Evolutionary conservation across 2,797 vertebrate species (phyloP).

Genomic region (Sparidentex hasta): DNA sequence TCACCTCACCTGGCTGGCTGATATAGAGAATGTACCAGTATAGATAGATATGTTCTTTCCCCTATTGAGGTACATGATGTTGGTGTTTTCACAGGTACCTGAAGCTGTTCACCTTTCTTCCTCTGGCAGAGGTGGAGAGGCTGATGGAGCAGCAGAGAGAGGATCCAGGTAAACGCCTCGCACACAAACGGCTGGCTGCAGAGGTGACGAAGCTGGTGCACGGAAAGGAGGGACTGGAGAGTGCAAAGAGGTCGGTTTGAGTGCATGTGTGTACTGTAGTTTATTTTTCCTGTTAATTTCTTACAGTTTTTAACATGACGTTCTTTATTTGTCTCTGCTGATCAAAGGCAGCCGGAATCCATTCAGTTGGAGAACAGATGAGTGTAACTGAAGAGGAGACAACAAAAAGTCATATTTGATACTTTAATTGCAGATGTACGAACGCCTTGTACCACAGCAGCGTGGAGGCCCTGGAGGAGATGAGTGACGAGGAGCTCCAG

Average conservation of each 20-base stretch:
- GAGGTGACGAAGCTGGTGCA: slow-evolving; percentile 98
- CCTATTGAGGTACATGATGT: slow-evolving; percentile 3
- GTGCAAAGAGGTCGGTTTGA: slow-evolving; percentile 91
- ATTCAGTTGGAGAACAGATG: background rate
- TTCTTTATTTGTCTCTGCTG: background rate
- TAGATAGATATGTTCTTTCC: background rate
- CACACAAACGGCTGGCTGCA: slow-evolving; percentile 95
- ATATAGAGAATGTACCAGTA: too few relatives aligned
- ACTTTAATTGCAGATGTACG: slow-evolving; percentile 87
- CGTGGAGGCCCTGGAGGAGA: slow-evolving; percentile 89
- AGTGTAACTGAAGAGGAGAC: background rate
- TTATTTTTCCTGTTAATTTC: background rate
- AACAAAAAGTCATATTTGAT: background rate
- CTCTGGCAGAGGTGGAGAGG: slow-evolving; percentile 91
- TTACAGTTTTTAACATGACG: background rate
- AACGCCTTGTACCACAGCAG: slow-evolving; percentile 91
- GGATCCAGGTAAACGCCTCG: slow-evolving; percentile 90
- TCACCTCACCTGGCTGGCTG: background rate
- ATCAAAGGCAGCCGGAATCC: background rate
- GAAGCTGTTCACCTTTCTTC: slow-evolving; percentile 95
- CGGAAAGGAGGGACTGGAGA: slow-evolving; percentile 93
- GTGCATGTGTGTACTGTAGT: background rate
- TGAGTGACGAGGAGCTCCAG: slow-evolving; percentile 94
- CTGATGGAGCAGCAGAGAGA: slow-evolving; percentile 92
- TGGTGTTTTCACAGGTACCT: slow-evolving; percentile 87